Percentiles rank a stretch among this genome's conserved stretches.
These are phyloP conservation scores for Papilio aristodemus DNA, from an alignment of 1,140 invertebrate species.

Conservation along the genomic window DNA sequence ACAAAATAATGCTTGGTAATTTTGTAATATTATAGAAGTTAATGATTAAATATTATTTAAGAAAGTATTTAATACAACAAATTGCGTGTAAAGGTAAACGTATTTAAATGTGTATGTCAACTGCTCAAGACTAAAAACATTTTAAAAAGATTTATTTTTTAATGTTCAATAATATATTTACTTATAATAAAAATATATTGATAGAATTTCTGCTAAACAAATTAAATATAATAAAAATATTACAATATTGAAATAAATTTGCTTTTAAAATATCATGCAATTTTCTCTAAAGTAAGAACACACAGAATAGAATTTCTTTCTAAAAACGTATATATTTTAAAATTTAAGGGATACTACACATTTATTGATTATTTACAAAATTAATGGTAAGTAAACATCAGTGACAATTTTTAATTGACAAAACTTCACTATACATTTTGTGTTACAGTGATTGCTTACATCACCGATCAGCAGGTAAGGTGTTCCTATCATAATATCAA, in stretches of 20 bases:
- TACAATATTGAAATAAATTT: background rate
- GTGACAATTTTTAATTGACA: conserved; percentile 32
- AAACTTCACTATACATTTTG: conserved; percentile 17
- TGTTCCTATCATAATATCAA: conserved; percentile 10
- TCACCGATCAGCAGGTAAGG: background rate
- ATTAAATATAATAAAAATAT: background rate
- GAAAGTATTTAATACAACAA: no score
- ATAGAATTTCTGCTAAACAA: background rate
- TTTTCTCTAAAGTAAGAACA: background rate
- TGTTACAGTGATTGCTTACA: conserved; percentile 13
- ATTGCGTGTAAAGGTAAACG: no score
- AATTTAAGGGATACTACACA: background rate
- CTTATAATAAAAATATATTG: no score
- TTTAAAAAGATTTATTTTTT: no score
- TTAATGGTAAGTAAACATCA: background rate
- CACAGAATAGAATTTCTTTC: background rate
- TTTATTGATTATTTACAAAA: conserved; percentile 12
- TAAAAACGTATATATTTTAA: background rate
- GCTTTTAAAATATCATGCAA: background rate
- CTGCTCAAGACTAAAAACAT: no score
- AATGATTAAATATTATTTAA: no score
- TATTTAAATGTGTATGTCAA: no score
- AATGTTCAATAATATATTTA: no score
- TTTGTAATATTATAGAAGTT: no score
- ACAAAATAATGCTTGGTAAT: no score